These are phyloP conservation scores for Griposia aprilina DNA, from an alignment of 2,888 invertebrate species.

Conservation along the genomic window DNA sequence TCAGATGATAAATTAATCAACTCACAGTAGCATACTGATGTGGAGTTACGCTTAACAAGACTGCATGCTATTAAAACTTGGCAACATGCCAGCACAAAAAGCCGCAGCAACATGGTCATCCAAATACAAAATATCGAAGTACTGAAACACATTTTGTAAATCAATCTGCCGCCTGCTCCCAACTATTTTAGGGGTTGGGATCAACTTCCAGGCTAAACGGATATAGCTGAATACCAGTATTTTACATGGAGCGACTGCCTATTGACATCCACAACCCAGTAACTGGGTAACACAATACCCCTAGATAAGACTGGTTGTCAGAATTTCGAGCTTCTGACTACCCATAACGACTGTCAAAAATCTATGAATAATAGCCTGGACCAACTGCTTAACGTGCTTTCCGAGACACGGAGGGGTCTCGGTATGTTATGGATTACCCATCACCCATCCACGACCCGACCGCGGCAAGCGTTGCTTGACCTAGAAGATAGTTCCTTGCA, in stretches of 20 bases:
- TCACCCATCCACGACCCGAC: neutral
- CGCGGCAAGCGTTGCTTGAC: neutral
- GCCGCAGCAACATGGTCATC: neutral
- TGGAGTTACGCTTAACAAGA: conserved; percentile 9
- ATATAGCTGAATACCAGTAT: neutral
- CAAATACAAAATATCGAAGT: conserved; percentile 20
- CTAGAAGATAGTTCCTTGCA: neutral
- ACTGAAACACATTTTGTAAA: conserved; percentile 24
- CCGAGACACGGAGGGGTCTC: neutral
- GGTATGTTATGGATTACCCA: neutral
- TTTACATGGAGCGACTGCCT: neutral
- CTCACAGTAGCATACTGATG: conserved; percentile 1
- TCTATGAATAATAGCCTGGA: neutral
- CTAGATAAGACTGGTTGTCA: neutral
- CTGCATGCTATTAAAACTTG: conserved; percentile 32
- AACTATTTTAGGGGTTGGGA: neutral
- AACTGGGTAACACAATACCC: neutral
- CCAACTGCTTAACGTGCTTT: neutral
- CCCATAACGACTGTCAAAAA: neutral
- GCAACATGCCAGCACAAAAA: conserved; percentile 25
- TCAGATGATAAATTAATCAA: conserved; percentile 9
- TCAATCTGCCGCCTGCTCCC: neutral
- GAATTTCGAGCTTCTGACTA: neutral
- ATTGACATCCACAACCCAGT: neutral
- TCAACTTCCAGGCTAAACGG: neutral